Evolutionary conservation across 1,140 invertebrate species (phyloP), one percentile per base, ranked within the genome.

Genomic region (Ostrea denselamellosa): DNA sequence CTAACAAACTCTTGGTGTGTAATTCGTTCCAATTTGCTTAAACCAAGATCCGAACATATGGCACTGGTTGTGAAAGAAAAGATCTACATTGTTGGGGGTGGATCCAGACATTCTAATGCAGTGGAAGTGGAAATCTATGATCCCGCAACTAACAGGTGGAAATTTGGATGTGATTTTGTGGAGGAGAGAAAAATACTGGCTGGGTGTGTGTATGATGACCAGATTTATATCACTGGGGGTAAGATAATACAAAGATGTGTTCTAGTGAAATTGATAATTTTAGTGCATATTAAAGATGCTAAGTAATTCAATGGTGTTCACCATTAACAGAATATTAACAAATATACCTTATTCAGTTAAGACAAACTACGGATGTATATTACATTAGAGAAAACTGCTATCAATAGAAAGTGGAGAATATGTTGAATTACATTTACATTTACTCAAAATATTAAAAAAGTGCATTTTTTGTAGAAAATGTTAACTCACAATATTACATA

Each of bases 41-140:
- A 90, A 51, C 90, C 92, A 10, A 86, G 93, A 44, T 86, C 90
- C 0, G 90, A 92, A 51, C 90, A 90, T 71, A 85, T 77, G 52
- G 89, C 92, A 25, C 87, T 92, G n/a, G 28, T 87, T 22, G 89
- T 89, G 56, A 88, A 91, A 34, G 87, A 91, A 52, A 88, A 91
- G 52, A 90, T 94, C 19, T 93, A 90, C 83, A 62, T 94, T 17
- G 54, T 92, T 34, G 93, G 93, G 9, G 93, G 93, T 0, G 84
- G 87, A 56, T 89, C 88, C 0, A 85, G 87, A 25, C 86, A 89
- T 86, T 89, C 88, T 51, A 91, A 93, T 85, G 85, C 92, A 17
- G 71, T 91, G 8, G 85, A 90, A 12, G 87, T 92, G 0, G 92
- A 92, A 25, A 91, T 92, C 52, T 93, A 91, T 62, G 88, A 93